Evolutionary conservation across 2,113 vertebrate genomes (phyloP).

Genomic region (Oxyura jamaicensis): DNA sequence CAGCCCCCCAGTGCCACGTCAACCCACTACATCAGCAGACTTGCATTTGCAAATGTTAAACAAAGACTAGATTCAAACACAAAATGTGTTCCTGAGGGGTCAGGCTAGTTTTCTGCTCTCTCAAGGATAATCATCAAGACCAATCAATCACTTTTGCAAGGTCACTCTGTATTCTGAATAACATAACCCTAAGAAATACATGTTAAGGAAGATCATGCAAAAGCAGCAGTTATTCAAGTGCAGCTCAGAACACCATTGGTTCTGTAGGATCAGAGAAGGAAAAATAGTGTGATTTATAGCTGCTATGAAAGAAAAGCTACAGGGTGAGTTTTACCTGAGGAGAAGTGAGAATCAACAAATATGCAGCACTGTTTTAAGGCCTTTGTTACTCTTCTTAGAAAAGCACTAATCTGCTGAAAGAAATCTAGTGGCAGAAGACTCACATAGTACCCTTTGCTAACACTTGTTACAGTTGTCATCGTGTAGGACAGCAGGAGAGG

Average conservation of each 20-base stretch:
- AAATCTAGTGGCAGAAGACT: background rate
- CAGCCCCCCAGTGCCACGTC: too few species aligned
- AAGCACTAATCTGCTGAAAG: background rate
- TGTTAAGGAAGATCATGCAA: background rate
- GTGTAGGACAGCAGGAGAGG: background rate
- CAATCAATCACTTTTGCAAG: background rate
- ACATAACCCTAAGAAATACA: background rate
- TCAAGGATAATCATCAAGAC: background rate
- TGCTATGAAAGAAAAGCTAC: background rate
- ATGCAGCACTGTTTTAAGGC: background rate
- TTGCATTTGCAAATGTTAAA: background rate
- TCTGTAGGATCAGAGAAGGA: background rate
- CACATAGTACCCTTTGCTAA: background rate
- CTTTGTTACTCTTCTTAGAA: background rate
- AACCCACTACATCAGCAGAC: background rate
- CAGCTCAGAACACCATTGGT: background rate
- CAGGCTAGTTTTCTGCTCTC: background rate
- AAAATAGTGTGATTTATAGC: background rate
- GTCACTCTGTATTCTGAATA: background rate
- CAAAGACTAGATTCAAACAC: background rate
- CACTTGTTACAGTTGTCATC: background rate
- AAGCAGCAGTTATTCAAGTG: background rate
- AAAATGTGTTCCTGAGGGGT: fast-evolving
- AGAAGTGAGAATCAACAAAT: background rate
- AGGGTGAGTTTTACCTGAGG: background rate